Evolutionary conservation across 35 echinoderm and acorn worm genomes (phyloP).

Genomic region (Anneissia japonica): DNA sequence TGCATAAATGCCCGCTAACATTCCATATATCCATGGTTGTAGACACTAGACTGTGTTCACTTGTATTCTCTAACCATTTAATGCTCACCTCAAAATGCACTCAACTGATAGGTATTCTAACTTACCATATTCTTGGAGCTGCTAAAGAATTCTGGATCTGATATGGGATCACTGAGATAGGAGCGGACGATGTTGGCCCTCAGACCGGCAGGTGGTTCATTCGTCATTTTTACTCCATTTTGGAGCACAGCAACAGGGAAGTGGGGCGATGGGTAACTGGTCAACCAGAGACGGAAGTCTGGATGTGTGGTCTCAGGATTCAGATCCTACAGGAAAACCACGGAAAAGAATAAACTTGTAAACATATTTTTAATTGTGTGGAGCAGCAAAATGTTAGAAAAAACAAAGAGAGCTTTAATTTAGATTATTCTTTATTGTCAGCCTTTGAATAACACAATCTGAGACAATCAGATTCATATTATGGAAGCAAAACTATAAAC

Average conservation of each 20-base stretch:
- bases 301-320: conserved; percentile 95
- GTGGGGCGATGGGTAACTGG: conserved; percentile 83
- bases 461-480: too few species aligned
- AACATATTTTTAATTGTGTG: background rate
- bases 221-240: conserved; percentile 99
- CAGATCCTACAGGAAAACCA: conserved; percentile 40
- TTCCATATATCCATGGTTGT: too few species aligned
- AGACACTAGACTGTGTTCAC: too few species aligned
- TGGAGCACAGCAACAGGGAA: conserved; percentile 93
- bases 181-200: conserved; percentile 88
- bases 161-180: conserved; percentile 94
- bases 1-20: too few species aligned
- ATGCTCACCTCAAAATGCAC: too few species aligned
- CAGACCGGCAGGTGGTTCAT: conserved; percentile 89
- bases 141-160: conserved; percentile 91
- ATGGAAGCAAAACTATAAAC: background rate
- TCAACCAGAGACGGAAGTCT: conserved; percentile 97
- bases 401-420: too few species aligned
- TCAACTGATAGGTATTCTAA: too few species aligned
- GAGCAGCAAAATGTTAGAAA: too few species aligned
- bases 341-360: too few species aligned
- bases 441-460: too few species aligned
- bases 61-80: too few species aligned
- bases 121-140: conserved; percentile 82
- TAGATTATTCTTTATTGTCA: too few species aligned